Evolutionary conservation across 2,113 vertebrate species (phyloP), one percentile per base, ranked within the genome.

Genomic region (Todiramphus saurophagus): DNA sequence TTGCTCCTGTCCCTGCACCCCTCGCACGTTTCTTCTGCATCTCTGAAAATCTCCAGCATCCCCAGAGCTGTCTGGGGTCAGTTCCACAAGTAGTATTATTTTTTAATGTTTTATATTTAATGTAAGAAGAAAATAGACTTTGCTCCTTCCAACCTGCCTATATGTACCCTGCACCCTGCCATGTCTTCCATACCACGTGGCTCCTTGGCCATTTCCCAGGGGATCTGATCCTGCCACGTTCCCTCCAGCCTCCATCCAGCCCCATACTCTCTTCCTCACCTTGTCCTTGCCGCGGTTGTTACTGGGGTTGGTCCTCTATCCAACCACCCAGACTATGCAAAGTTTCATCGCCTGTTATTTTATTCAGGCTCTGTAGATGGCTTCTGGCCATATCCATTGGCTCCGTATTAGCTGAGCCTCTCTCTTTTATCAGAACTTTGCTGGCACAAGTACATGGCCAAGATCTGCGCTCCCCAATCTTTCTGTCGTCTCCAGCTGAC

Each of bases 21-120:
- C 50, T 80, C 67, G 18, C n/a, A 19, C 0, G 15, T 51, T 56
- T 60, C 58, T 66, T 60, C 90, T 33, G 48, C 76, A 25, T 24
- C 89, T 78, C 87, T 64, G 91, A 39, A 89, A 55, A 83, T 9
- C 93, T 74, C 63, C 37, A 5, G 85, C 5, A 14, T 9, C 31
- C 46, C 77, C 0, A 1, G 76, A 69, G 81, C 67, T 37, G 63
- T 24, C 86, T 5, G 66, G 80, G 81, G 31, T 69, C 77, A 9
- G 62, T 13, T 41, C 76, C 10, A 37, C 7, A 2, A 14, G 69
- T 5, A 7, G 28, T 73, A 1, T 80, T 80, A 33, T 89, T 96
- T 96, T 96, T 48, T 93, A 95, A 53, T 6, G 25, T 95, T 95
- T 96, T 96, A 2, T 93, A 96, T 95, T 94, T 80, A 58, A 83